Evolutionary conservation across 1,140 invertebrate genomes (phyloP).

Genomic region (Drosophila yakuba): DNA sequence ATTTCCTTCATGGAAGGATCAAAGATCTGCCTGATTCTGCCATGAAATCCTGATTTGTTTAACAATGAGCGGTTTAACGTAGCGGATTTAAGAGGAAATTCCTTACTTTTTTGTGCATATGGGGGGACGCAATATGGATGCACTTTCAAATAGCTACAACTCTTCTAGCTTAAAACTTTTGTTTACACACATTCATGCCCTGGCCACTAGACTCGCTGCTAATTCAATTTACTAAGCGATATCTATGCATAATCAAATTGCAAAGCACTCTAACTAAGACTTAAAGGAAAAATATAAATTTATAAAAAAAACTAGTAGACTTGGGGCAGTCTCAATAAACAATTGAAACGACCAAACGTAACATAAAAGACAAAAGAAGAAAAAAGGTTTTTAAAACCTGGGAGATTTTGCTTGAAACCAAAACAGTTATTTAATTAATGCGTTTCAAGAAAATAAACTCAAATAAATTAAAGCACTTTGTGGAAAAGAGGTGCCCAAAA

Average conservation of each 20-base stretch:
- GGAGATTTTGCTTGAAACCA: too few species aligned
- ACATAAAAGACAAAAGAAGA: neutral
- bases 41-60: neutral
- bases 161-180: too few species aligned
- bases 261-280: constrained; percentile 28
- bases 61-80: too few species aligned
- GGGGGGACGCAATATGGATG: neutral
- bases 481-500: neutral
- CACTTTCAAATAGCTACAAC: too few species aligned
- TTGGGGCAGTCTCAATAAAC: neutral
- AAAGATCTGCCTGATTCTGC: neutral
- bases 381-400: neutral
- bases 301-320: neutral
- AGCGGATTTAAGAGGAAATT: too few species aligned
- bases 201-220: constrained; percentile 8
- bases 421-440: neutral
- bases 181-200: constrained; percentile 7
- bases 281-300: constrained; percentile 1
- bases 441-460: neutral
- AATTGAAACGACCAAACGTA: neutral
- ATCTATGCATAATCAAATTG: neutral
- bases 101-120: too few species aligned
- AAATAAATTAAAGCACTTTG: neutral
- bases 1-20: neutral
- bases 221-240: neutral